These are phyloP conservation scores for Zeuzera pyrina DNA, from an alignment of 2,888 invertebrate genomes.

Conservation along the genomic window DNA sequence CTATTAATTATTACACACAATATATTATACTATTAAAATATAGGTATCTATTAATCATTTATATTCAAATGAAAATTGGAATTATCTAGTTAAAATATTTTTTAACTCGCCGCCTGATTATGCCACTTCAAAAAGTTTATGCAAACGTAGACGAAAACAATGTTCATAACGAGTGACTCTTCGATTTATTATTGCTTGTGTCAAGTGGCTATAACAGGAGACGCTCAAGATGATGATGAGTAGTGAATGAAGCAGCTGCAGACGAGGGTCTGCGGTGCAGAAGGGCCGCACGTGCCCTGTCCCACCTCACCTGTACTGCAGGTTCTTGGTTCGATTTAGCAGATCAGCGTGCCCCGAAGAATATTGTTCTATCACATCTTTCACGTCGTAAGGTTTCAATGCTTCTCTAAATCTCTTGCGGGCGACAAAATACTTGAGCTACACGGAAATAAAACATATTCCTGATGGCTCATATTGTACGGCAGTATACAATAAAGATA, in stretches of 20 bases:
- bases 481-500: no score
- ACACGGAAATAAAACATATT: constrained; percentile 70
- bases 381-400: constrained; percentile 93
- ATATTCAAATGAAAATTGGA: no score
- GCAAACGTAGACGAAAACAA: no score
- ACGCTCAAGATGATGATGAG: constrained; percentile 21
- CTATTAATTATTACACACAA: no score
- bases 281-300: constrained; percentile 17
- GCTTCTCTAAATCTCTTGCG: constrained; percentile 93
- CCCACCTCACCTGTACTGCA: constrained; percentile 83
- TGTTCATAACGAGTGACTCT: no score
- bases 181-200: no score
- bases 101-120: no score
- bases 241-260: constrained; percentile 28
- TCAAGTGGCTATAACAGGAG: constrained; percentile 10
- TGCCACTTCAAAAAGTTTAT: no score
- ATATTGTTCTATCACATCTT: constrained; percentile 95
- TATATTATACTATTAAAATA: no score
- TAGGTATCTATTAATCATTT: no score
- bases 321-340: constrained; percentile 88
- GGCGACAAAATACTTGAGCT: constrained; percentile 92
- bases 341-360: constrained; percentile 91
- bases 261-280: constrained; percentile 17
- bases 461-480: no score
- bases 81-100: no score